A percentile compares a stretch with the other conserved stretches of the same genome.
phyloP scores from a whole-genome alignment of 1,140 invertebrate genomes.

The Chironomus striatipennis region DNA sequence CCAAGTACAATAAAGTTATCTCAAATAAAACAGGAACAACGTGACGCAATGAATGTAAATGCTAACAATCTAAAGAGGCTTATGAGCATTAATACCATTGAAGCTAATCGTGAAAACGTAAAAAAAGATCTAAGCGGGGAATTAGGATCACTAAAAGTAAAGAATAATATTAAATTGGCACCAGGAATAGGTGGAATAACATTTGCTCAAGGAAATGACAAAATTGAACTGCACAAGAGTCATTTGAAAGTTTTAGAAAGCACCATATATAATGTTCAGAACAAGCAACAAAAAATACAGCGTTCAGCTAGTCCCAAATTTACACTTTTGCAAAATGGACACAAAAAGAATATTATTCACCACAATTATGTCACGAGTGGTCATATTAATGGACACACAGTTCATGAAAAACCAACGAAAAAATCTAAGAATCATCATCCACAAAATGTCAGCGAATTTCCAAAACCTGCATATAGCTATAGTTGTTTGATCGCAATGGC shows the following conservation, averaged over 20 bases:
- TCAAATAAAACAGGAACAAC: constrained; percentile 41
- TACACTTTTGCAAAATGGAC: neutral
- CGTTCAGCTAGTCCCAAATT: neutral
- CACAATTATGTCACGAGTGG: constrained; percentile 26
- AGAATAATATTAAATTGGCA: constrained; percentile 37
- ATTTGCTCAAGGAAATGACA: constrained; percentile 32
- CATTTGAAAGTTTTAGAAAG: constrained; percentile 20
- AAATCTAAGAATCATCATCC: constrained; percentile 42
- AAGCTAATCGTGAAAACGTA: constrained; percentile 43
- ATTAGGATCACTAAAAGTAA: constrained; percentile 34
- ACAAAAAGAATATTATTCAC: constrained; percentile 5
- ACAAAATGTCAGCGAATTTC: constrained; percentile 64
- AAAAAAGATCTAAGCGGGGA: constrained; percentile 48
- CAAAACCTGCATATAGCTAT: constrained; percentile 95
- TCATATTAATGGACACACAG: constrained; percentile 35
- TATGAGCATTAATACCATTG: constrained; percentile 42
- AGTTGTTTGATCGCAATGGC: constrained; percentile 97
- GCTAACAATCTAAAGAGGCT: constrained; percentile 31
- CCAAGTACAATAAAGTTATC: constrained; percentile 50
- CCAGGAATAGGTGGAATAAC: constrained; percentile 39
- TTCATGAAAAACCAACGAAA: constrained; percentile 39
- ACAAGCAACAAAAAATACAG: constrained; percentile 38
- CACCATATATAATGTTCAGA: constrained; percentile 41
- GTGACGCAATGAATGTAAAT: constrained; percentile 29
- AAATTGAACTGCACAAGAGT: neutral